phyloP scores from a whole-genome alignment of 2,888 invertebrate genomes.

The Ormyrus labotus region DNA sequence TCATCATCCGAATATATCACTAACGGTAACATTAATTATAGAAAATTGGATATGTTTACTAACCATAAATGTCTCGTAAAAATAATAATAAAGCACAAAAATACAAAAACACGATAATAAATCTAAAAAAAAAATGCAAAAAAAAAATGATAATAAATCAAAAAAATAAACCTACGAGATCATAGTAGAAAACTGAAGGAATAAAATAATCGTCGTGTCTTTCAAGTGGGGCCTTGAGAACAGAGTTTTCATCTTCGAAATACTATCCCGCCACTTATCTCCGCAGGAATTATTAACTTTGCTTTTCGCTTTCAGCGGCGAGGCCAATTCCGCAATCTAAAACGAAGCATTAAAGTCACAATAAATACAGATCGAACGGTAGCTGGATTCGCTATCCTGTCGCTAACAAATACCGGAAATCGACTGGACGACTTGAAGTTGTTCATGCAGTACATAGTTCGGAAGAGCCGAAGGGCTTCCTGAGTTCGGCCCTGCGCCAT shows the following conservation, averaged over 20 bases:
- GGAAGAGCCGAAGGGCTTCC: slow-evolving; percentile 82
- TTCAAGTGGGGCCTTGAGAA: slow-evolving; percentile 81
- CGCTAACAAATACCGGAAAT: slow-evolving; percentile 80
- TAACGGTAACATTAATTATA: too few species aligned
- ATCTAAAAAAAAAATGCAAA: too few species aligned
- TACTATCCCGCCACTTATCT: slow-evolving; percentile 32
- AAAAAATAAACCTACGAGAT: slow-evolving; percentile 78
- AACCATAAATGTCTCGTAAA: background rate
- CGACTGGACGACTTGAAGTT: slow-evolving; percentile 80
- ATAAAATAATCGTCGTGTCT: slow-evolving; percentile 81
- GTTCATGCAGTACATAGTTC: slow-evolving; percentile 82
- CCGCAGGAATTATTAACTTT: slow-evolving; percentile 4
- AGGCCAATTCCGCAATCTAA: slow-evolving; percentile 39
- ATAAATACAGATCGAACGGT: background rate
- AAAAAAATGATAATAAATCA: background rate
- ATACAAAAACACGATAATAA: background rate
- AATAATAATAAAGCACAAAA: too few species aligned
- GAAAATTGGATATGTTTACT: too few species aligned
- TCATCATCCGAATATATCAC: too few species aligned
- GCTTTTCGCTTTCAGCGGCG: slow-evolving; percentile 11
- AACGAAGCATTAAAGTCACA: background rate
- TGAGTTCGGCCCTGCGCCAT: slow-evolving; percentile 82
- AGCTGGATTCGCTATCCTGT: slow-evolving; percentile 57
- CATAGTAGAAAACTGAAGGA: slow-evolving; percentile 82
- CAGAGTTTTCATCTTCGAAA: slow-evolving; percentile 80